phyloP scores from a whole-genome alignment of 1,140 invertebrate genomes.

The Sycobia sp. region DNA sequence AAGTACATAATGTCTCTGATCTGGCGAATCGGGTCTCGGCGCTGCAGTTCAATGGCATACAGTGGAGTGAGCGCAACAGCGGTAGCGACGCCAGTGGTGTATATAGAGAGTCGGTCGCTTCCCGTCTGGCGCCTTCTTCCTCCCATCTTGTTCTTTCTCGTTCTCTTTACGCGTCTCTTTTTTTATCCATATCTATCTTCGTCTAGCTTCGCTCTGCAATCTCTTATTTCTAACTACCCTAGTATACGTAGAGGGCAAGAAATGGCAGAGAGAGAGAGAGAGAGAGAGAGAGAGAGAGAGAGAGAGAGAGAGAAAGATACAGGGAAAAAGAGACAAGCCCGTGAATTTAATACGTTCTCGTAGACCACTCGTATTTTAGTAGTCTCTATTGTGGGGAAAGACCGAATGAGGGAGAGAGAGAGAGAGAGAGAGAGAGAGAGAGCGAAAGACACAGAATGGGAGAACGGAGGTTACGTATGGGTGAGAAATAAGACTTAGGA shows the following conservation, averaged over 20 bases:
- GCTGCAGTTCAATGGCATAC: slow-evolving; percentile 16
- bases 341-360: slow-evolving; percentile 7
- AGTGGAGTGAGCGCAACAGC: not conserved
- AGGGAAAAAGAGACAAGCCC: not conserved
- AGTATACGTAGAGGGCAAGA: too few relatives aligned
- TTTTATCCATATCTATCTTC: not conserved
- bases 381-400: not conserved
- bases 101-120: slow-evolving; percentile 24
- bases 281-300: slow-evolving; percentile 2
- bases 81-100: too few relatives aligned
- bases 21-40: slow-evolving; percentile 7
- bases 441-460: too few relatives aligned
- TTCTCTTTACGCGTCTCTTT: too few relatives aligned
- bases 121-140: slow-evolving; percentile 25
- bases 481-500: not conserved
- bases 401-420: not conserved
- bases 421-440: too few relatives aligned
- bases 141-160: not conserved
- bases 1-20: slow-evolving; percentile 22
- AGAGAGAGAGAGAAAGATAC: slow-evolving; percentile 5
- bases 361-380: not conserved
- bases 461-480: too few relatives aligned
- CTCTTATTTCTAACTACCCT: too few relatives aligned
- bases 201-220: too few relatives aligned
- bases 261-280: too few relatives aligned